Base-by-base conservation (phyloP, 2,797 vertebrate species). In the Bradypodion ventrale region DNA sequence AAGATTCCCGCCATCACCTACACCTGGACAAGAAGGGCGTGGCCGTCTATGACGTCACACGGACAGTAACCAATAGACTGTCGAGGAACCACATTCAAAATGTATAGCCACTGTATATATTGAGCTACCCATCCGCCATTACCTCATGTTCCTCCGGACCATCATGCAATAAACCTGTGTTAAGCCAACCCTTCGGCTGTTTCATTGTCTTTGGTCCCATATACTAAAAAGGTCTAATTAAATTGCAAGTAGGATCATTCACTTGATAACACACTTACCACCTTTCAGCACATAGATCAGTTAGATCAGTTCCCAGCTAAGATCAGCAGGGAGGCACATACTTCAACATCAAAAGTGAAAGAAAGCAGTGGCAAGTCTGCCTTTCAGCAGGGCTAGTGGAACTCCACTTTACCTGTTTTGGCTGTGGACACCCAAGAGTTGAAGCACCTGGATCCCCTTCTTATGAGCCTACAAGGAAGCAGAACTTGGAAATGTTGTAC, bases 261-360 rank as follows among this genome's bases (percentile, higher is more conserved):
- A 72, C 27, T 60, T 23, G 32, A 16, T 27, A 60, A 62, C 25
- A 69, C n/a, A 40, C 46, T 37, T 40, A 42, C 62, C 7, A 7
- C 5, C 2, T 16, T 15, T 29, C 7, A 37, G 37, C 56, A 60
- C 37, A 62, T 25, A 25, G 12, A 32, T 52, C n/a, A 19, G 52
- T 42, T 66, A 56, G 65, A 32, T 66, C 42, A 56, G 32, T 65
- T 56, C 19, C 3, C 27, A 15, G 10, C 46, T 75, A 21, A 68
- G 27, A 44, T 40, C 62, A 75, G 73, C 32, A 19, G 62, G 44
- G 62, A 21, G 62, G 19, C 73, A 56, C 44, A 66, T 7, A 40
- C 29, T 83, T 66, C 7, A n/a, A 35, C 73, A 83, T 83, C 81
- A 83, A 46, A 76, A 62, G 46, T 23, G 13, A 40, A 65, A 8